Base-by-base conservation (phyloP, 2,888 invertebrate species). In the Ligdia adustata region DNA sequence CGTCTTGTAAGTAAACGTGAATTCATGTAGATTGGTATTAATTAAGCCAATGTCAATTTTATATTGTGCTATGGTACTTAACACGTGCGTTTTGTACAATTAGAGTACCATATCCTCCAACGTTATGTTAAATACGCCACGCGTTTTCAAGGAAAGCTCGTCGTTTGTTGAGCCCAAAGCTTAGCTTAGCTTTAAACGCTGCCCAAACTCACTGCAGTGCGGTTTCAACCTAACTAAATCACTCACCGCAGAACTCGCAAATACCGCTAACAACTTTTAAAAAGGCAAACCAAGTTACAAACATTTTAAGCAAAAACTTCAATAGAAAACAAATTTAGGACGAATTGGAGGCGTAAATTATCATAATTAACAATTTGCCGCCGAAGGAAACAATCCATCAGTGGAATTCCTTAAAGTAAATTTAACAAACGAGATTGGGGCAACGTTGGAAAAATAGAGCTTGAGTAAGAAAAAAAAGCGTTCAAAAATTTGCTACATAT, bases 301-400 rank as follows among this genome's bases (percentile, higher is more conserved):
- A n/a, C n/a, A 60, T 65, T 64, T 43, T 43, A 50, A 66, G 60
- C 70, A 67, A 42, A 35, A 62, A 69, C 63, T 68, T 65, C 58
- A 57, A 47, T 47, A 42, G 28, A 38, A 27, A 32, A 38, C 24
- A 41, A 48, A 12, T 41, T 41, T 37, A 32, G 32, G n/a, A 33
- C 18, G 48, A 49, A 42, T 43, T 48, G 55, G 60, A 60, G 58
- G 55, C 45, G 58, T 52, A 66, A 72, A 83, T 84, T 83, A 79
- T 69, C 77, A 83, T 83, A 81, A 82, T 84, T 82, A 83, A 80
- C 81, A 82, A 82, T 79, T 81, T 75, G 64, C 68, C 60, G 73
- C 72, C 74, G 72, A 81, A 82, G 71, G 73, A 67, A 75, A 79
- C 81, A 82, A 81, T 83, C 79, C 75, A 83, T 84, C 82, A 82